These are phyloP conservation scores for Helicoverpa zea DNA, from an alignment of 1,140 invertebrate genomes.

Conservation along the genomic window DNA sequence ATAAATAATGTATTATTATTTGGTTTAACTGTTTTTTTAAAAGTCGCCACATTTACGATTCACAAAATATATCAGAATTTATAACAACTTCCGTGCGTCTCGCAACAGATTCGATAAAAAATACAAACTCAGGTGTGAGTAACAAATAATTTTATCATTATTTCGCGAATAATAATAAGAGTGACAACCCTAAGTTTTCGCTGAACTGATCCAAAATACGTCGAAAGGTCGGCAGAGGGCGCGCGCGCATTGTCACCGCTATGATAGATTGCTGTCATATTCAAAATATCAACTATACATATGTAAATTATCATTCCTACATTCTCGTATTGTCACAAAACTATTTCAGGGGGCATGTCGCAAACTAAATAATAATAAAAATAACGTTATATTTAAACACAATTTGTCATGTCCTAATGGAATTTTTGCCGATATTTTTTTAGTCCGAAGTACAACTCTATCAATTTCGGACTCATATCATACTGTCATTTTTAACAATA, in stretches of 20 bases:
- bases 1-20: neutral
- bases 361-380: constrained; percentile 40
- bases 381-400: constrained; percentile 15
- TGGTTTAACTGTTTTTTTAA: no score
- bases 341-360: constrained; percentile 21
- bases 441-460: neutral
- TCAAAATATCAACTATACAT: constrained; percentile 72
- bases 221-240: constrained; percentile 68
- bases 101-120: neutral
- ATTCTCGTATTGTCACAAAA: constrained; percentile 25
- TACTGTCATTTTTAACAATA: constrained; percentile 9
- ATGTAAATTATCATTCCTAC: constrained; percentile 71
- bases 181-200: constrained; percentile 28
- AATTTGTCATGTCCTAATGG: constrained; percentile 19
- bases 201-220: constrained; percentile 34
- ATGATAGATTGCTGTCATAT: constrained; percentile 81
- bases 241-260: constrained; percentile 67
- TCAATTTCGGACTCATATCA: constrained; percentile 14
- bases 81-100: neutral
- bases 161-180: constrained; percentile 42
- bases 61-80: neutral
- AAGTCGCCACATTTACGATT: neutral
- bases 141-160: constrained; percentile 1
- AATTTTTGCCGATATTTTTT: neutral
- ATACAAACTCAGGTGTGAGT: neutral